Evolutionary conservation across 2,797 vertebrate genomes (phyloP).

Genomic region (Phyllotis vaccarum): DNA sequence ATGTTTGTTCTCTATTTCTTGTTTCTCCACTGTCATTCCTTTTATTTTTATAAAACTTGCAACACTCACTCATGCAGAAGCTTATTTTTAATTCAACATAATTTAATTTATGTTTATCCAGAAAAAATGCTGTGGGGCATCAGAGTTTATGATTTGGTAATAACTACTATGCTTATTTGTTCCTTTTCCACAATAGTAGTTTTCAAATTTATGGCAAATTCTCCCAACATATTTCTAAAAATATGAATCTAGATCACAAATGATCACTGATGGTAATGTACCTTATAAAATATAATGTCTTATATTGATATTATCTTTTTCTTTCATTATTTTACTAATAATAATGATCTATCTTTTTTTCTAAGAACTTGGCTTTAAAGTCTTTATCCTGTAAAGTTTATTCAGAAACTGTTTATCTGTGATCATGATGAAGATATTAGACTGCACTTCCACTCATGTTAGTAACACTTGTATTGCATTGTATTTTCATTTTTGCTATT

Average conservation of each 20-base stretch:
- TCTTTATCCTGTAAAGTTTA: neutral
- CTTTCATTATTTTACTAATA: conserved; percentile 35
- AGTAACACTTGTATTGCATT: neutral
- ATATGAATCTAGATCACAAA: neutral
- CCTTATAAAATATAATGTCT: conserved; percentile 42
- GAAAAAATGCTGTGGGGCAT: neutral
- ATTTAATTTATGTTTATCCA: conserved; percentile 21
- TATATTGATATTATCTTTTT: conserved; percentile 20
- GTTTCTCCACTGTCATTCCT: neutral
- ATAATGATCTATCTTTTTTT: neutral
- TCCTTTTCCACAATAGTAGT: neutral
- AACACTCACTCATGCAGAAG: neutral
- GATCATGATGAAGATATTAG: neutral
- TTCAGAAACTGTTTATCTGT: neutral
- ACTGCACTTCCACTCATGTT: neutral
- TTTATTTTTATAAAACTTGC: conserved; percentile 29
- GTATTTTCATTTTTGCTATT: neutral
- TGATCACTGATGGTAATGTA: neutral
- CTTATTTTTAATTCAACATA: neutral
- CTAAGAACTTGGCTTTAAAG: neutral
- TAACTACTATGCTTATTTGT: neutral
- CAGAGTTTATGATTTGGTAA: conserved; percentile 31
- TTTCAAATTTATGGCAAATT: conserved; percentile 32
- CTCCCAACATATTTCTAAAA: neutral
- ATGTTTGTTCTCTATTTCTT: neutral